A percentile compares a stretch with the other conserved stretches of the same genome.
Evolutionary conservation across 2,888 invertebrate genomes (phyloP).

Genomic region (Drosophila borborema): DNA sequence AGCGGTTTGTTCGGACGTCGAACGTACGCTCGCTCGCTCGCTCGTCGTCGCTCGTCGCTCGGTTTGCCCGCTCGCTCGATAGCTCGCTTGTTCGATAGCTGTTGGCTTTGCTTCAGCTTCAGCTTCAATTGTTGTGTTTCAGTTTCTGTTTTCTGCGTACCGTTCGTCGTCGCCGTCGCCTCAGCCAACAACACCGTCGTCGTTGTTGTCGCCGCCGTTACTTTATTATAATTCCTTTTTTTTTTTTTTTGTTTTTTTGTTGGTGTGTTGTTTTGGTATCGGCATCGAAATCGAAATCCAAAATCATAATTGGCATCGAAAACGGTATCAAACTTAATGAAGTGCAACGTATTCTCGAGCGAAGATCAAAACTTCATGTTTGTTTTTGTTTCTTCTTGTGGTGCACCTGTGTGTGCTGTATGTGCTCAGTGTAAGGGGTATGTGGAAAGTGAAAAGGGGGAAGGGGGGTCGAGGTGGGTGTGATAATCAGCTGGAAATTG

Average conservation of each 20-base stretch:
- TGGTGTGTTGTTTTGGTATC: conserved; percentile 27
- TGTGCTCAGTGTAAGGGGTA: neutral
- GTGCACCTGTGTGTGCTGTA: conserved; percentile 5
- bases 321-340: conserved; percentile 26
- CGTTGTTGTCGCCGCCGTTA: conserved; percentile 10
- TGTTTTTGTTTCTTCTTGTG: conserved; percentile 4
- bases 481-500: conserved; percentile 47
- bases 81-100: conserved; percentile 32
- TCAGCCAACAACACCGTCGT: conserved; percentile 2
- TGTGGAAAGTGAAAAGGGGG: neutral
- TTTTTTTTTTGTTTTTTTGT: conserved; percentile 5
- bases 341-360: conserved; percentile 18
- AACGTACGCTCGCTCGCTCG: conserved; percentile 51
- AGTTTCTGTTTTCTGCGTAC: conserved; percentile 57
- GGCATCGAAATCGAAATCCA: conserved; percentile 27
- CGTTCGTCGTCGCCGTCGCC: conserved; percentile 36
- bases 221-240: conserved; percentile 9
- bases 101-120: conserved; percentile 41
- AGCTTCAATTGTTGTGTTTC: conserved; percentile 47
- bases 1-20: conserved; percentile 75
- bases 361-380: conserved; percentile 8
- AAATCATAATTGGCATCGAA: conserved; percentile 14
- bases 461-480: neutral
- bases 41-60: conserved; percentile 19
- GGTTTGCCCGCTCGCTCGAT: conserved; percentile 21